A percentile compares a stretch with the other conserved stretches of the same genome.
Evolutionary conservation across 2,888 invertebrate genomes (phyloP).

Genomic region (Dermolepida albohirtum): DNA sequence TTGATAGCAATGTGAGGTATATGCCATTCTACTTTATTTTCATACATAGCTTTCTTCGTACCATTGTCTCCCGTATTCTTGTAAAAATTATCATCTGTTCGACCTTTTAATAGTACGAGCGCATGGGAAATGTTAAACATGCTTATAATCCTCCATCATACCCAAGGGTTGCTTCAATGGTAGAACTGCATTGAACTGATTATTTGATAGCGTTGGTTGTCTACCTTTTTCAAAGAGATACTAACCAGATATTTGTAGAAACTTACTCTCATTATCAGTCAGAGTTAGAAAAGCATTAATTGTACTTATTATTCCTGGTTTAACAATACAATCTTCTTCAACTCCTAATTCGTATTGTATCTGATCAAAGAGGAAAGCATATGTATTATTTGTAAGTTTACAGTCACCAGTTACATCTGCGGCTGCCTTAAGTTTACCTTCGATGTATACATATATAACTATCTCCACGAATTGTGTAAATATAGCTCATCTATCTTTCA

Average conservation of each 20-base stretch:
- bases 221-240: not conserved
- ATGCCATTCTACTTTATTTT: constrained; percentile 37
- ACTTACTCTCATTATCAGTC: constrained; percentile 1
- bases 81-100: constrained; percentile 47
- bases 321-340: constrained; percentile 50
- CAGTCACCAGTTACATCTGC: not conserved
- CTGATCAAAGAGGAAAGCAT: constrained; percentile 40
- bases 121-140: constrained; percentile 61
- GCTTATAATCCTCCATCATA: constrained; percentile 58
- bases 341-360: constrained; percentile 39
- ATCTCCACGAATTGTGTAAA: constrained; percentile 32
- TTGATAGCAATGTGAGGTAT: constrained; percentile 32
- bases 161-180: constrained; percentile 56
- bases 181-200: constrained; percentile 27
- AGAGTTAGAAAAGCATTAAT: constrained; percentile 52
- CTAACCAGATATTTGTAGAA: not conserved
- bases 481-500: not conserved
- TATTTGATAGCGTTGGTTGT: not conserved
- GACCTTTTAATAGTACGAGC: constrained; percentile 55
- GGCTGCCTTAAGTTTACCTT: not conserved
- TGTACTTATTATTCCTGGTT: constrained; percentile 53
- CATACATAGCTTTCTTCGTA: constrained; percentile 14
- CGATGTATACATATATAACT: constrained; percentile 36
- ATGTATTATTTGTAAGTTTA: constrained; percentile 33
- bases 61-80: not conserved